phyloP scores from a whole-genome alignment of 2,797 vertebrate genomes.

The Discoglossus pictus region DNA sequence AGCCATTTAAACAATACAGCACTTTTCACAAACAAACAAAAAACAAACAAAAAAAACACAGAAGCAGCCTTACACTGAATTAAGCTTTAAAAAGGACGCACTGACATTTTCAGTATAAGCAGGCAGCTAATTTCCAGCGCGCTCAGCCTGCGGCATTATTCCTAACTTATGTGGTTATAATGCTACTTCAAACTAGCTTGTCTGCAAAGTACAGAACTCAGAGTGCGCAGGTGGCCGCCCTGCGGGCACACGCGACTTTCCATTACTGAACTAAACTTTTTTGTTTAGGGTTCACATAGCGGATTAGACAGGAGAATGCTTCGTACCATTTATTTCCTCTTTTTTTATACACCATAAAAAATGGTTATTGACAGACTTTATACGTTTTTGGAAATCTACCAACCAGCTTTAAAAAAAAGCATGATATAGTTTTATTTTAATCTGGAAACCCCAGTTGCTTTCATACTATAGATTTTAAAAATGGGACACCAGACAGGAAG shows the following conservation, averaged over 20 bases:
- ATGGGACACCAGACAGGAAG: no score
- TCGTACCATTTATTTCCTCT: neutral
- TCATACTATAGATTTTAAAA: no score
- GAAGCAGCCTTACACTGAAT: neutral
- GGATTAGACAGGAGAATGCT: neutral
- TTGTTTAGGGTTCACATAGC: constrained; percentile 2
- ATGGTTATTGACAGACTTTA: no score
- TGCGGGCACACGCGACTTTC: neutral
- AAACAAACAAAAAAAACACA: no score
- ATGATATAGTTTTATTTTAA: no score
- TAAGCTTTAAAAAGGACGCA: neutral
- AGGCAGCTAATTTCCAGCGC: neutral
- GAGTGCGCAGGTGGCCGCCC: neutral
- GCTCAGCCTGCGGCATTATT: neutral
- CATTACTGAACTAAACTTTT: neutral
- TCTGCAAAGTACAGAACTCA: neutral
- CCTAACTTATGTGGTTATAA: constrained; percentile 2
- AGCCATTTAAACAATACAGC: no score
- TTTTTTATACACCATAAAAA: no score
- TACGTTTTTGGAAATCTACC: no score
- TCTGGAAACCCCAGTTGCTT: no score
- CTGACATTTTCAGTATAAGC: constrained; percentile 13
- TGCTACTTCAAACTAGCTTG: neutral
- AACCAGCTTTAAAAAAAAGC: no score
- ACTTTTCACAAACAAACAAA: no score